Percentiles rank a stretch among this genome's conserved stretches.
phyloP scores from a whole-genome alignment of 2,888 invertebrate species.

The Patella caerulea region DNA sequence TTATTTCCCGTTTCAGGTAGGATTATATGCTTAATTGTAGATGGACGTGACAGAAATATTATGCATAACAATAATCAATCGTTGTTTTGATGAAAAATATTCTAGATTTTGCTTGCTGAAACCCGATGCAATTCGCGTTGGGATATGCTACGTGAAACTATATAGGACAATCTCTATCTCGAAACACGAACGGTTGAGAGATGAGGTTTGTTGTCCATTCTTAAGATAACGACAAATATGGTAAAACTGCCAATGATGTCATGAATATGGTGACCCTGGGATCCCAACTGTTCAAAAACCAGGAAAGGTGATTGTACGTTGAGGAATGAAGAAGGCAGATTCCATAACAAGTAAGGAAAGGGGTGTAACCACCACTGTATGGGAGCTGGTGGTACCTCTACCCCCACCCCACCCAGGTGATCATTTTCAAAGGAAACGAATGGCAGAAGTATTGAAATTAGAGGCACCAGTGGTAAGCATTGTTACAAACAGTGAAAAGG shows the following conservation, averaged over 20 bases:
- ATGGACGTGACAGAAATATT: too few species aligned
- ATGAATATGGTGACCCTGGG: constrained; percentile 14
- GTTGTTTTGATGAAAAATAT: too few species aligned
- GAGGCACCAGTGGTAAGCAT: not conserved
- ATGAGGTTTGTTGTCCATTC: too few species aligned
- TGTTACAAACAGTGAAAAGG: not conserved
- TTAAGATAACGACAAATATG: too few species aligned
- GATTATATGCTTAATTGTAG: too few species aligned
- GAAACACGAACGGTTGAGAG: too few species aligned
- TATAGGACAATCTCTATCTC: too few species aligned
- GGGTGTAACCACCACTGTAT: not conserved
- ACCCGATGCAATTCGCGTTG: too few species aligned
- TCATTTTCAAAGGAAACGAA: not conserved
- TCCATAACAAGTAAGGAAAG: not conserved
- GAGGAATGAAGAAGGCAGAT: constrained; percentile 1
- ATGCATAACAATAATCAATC: too few species aligned
- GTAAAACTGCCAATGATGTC: not conserved
- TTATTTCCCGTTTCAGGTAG: too few species aligned
- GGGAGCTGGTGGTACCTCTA: not conserved
- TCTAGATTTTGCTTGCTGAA: too few species aligned
- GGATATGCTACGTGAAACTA: too few species aligned
- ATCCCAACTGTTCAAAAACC: constrained; percentile 11
- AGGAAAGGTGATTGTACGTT: constrained; percentile 1
- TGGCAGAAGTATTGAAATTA: not conserved
- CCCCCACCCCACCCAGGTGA: not conserved